Conservation (phyloP, 92 coral and sea anemone species). For the Palythoa grandis region DNA sequence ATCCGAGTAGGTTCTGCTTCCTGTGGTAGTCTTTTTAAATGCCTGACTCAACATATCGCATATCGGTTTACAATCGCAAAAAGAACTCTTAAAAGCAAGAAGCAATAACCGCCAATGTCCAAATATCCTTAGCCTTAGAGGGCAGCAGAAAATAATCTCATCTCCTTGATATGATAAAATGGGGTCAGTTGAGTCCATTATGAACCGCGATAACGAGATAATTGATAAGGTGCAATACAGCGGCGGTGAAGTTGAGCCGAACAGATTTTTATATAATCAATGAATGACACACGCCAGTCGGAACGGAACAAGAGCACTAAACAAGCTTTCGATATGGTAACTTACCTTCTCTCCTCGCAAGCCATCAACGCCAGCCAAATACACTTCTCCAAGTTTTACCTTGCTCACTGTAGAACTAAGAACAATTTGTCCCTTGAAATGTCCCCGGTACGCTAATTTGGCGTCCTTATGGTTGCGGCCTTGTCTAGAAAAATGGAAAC, state of each 20-base stretch:
- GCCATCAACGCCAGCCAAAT: conserved; percentile 35
- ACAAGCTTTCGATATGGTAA: conserved; percentile 5
- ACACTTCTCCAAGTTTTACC: conserved; percentile 42
- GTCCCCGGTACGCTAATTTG: conserved; percentile 25
- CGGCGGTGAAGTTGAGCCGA: conserved; percentile 5
- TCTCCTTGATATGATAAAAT: conserved; percentile 26
- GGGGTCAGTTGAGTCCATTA: conserved; percentile 28
- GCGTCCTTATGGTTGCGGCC: conserved; percentile 28
- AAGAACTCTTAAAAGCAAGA: conserved; percentile 37
- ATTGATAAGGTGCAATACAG: conserved; percentile 24
- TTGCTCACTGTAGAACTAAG: conserved; percentile 28
- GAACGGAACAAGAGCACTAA: not conserved
- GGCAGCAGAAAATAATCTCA: conserved; percentile 1
- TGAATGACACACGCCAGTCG: conserved; percentile 37
- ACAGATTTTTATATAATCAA: conserved; percentile 16
- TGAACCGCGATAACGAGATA: conserved; percentile 43
- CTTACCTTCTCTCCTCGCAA: conserved; percentile 38
- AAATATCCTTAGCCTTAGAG: conserved; percentile 3
- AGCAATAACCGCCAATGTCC: conserved; percentile 23
- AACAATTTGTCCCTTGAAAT: conserved; percentile 33
- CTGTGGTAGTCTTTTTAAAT: conserved; percentile 17
- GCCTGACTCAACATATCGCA: conserved; percentile 52
- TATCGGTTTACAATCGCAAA: conserved; percentile 68
- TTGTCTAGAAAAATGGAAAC: conserved; percentile 20
- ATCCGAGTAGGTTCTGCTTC: not conserved